Percentiles rank a stretch among this genome's conserved stretches.
phyloP scores from a whole-genome alignment of 2,888 invertebrate genomes.

The Bembecia ichneumoniformis region DNA sequence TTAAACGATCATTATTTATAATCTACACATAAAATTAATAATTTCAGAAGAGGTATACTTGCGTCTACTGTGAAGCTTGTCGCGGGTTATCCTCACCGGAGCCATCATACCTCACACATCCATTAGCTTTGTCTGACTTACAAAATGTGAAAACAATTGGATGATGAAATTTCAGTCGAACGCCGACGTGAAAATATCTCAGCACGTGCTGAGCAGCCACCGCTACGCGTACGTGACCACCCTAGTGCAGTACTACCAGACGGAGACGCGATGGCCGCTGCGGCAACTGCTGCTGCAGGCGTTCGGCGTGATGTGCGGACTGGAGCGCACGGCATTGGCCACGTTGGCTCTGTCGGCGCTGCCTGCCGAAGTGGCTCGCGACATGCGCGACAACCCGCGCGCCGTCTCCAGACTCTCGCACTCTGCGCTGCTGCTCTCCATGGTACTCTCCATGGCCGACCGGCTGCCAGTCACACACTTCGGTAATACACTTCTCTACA shows the following conservation, averaged over 20 bases:
- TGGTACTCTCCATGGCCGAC: constrained; percentile 93
- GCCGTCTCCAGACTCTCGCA: constrained; percentile 86
- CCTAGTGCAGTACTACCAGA: constrained; percentile 94
- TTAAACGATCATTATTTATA: too few species aligned
- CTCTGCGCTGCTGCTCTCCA: constrained; percentile 86
- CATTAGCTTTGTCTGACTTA: too few species aligned
- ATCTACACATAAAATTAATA: too few species aligned
- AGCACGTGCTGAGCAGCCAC: constrained; percentile 86
- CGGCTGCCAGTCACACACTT: constrained; percentile 90
- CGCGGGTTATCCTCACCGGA: too few species aligned
- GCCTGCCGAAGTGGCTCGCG: constrained; percentile 91
- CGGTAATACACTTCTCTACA: constrained; percentile 67
- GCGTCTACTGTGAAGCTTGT: too few species aligned
- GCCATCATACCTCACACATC: too few species aligned
- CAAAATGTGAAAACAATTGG: too few species aligned
- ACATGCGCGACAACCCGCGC: constrained; percentile 83
- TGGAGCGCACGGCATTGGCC: constrained; percentile 85
- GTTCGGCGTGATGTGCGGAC: constrained; percentile 89
- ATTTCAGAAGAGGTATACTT: too few species aligned
- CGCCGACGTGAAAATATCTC: constrained; percentile 90
- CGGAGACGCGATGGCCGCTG: constrained; percentile 92
- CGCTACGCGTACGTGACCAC: constrained; percentile 87
- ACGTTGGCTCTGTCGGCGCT: constrained; percentile 90
- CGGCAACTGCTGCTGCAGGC: constrained; percentile 83
- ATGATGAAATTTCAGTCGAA: constrained; percentile 77